These are phyloP conservation scores for Spilogale gracilis DNA, from an alignment of 2,113 vertebrate species.

Conservation along the genomic window DNA sequence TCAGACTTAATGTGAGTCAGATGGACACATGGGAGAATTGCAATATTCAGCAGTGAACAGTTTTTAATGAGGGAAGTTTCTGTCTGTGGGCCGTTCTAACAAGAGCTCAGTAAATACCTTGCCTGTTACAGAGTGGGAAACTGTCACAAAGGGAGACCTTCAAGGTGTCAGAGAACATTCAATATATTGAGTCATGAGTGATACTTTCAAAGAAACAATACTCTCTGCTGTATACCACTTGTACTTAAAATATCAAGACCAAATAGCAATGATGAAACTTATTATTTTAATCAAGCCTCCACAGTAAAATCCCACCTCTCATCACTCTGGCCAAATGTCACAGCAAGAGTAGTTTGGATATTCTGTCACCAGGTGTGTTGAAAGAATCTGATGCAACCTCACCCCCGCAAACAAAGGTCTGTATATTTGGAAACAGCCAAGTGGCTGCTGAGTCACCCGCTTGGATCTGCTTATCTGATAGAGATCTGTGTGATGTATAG, in stretches of 20 bases:
- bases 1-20: not conserved
- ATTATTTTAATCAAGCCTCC: slow-evolving; percentile 61
- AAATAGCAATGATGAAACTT: slow-evolving; percentile 56
- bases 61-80: not conserved
- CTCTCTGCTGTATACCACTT: slow-evolving; percentile 37
- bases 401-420: slow-evolving; percentile 32
- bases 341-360: slow-evolving; percentile 48
- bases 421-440: slow-evolving; percentile 35
- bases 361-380: not conserved
- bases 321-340: slow-evolving; percentile 42
- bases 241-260: slow-evolving; percentile 61
- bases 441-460: slow-evolving; percentile 24
- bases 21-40: not conserved
- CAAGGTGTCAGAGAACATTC: not conserved
- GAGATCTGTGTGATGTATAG: not conserved
- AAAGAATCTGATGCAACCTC: slow-evolving; percentile 42
- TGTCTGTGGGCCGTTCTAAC: not conserved
- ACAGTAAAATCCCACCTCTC: slow-evolving; percentile 37
- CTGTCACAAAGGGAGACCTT: slow-evolving; percentile 29
- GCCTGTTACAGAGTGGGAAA: slow-evolving; percentile 5
- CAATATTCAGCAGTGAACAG: not conserved
- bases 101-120: not conserved
- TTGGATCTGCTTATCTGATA: not conserved
- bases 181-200: slow-evolving; percentile 20
- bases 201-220: slow-evolving; percentile 27